Percentiles rank a stretch among this genome's conserved stretches.
These are phyloP conservation scores for Sycophila texana DNA, from an alignment of 2,888 invertebrate species.

Conservation along the genomic window DNA sequence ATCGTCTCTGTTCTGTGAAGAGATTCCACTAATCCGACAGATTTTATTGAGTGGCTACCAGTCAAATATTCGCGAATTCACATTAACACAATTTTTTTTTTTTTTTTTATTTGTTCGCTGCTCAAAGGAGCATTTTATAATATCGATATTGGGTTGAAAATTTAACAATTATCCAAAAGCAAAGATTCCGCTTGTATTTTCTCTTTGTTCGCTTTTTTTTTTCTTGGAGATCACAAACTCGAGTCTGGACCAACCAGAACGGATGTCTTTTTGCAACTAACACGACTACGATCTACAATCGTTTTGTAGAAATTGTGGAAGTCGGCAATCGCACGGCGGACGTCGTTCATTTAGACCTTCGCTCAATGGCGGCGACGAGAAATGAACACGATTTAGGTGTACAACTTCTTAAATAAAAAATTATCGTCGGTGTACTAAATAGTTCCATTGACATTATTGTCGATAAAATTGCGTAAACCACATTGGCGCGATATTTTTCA, in stretches of 20 bases:
- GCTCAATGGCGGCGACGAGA: neutral
- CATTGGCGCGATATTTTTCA: neutral
- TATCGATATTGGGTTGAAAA: neutral
- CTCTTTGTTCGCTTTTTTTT: slow-evolving; percentile 2
- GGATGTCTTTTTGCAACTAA: slow-evolving; percentile 37
- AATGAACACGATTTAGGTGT: slow-evolving; percentile 4
- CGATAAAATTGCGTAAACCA: slow-evolving; percentile 14
- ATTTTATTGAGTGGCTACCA: no score
- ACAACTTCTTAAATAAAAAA: slow-evolving; percentile 3
- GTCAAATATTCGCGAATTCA: no score
- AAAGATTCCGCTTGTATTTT: slow-evolving; percentile 5
- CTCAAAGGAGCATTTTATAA: no score
- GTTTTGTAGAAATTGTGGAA: neutral
- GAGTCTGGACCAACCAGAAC: slow-evolving; percentile 27
- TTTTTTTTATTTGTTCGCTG: no score
- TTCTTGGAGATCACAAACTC: slow-evolving; percentile 45
- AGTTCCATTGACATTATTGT: slow-evolving; percentile 9
- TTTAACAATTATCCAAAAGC: slow-evolving; percentile 27
- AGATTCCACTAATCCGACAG: no score
- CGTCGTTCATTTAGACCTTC: slow-evolving; percentile 3
- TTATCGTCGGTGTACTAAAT: slow-evolving; percentile 9
- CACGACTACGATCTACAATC: slow-evolving; percentile 37
- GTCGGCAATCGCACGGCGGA: slow-evolving; percentile 2
- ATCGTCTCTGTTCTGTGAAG: slow-evolving; percentile 18
- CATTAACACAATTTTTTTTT: no score